A percentile compares a stretch with the other conserved stretches of the same genome.
Evolutionary conservation across 2,888 invertebrate species (phyloP).

Genomic region (Cancer borealis): DNA sequence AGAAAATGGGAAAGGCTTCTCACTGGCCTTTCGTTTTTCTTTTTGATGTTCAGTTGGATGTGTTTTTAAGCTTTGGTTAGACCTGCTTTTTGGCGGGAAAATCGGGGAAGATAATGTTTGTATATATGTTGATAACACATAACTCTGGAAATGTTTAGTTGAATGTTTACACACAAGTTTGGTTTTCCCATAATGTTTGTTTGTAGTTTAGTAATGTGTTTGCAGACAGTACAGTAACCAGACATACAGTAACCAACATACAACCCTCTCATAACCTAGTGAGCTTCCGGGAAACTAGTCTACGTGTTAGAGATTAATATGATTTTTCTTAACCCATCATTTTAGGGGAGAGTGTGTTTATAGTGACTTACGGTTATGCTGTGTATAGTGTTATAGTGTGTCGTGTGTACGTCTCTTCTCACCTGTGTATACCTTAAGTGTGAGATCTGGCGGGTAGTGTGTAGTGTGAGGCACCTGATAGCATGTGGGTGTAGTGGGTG

Average conservation of each 20-base stretch:
- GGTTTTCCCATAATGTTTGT: neutral
- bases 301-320: neutral
- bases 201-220: constrained; percentile 5
- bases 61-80: constrained; percentile 10
- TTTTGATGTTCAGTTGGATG: constrained; percentile 3
- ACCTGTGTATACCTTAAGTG: constrained; percentile 18
- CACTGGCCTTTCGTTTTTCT: neutral
- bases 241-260: neutral
- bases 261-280: neutral
- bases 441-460: constrained; percentile 33
- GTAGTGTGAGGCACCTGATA: neutral
- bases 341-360: neutral
- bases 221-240: neutral
- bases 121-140: neutral
- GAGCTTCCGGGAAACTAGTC: neutral
- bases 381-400: constrained; percentile 27
- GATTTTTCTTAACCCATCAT: neutral
- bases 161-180: constrained; percentile 9
- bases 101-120: constrained; percentile 6
- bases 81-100: constrained; percentile 14
- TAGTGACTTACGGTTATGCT: constrained; percentile 1
- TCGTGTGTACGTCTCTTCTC: constrained; percentile 13
- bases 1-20: constrained; percentile 29
- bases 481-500: constrained; percentile 45
- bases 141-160: neutral